Percentiles rank a stretch among this genome's conserved stretches.
These are phyloP conservation scores for Limnothrissa miodon DNA, from an alignment of 2,113 vertebrate genomes.

Conservation along the genomic window DNA sequence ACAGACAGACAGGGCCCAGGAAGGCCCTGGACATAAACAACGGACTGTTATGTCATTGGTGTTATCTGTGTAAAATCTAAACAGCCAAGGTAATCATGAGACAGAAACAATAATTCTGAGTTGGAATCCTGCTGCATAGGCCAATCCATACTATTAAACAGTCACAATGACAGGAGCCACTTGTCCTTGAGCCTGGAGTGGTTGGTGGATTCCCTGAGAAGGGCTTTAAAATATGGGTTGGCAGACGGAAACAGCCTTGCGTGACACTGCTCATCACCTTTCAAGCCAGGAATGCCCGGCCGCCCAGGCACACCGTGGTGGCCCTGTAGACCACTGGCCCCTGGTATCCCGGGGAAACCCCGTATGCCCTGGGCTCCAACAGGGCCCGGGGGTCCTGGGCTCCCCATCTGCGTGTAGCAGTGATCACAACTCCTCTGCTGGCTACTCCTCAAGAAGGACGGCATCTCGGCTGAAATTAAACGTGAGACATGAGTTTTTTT, in stretches of 20 bases:
- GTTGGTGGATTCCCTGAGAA: not conserved
- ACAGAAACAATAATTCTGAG: slow-evolving; percentile 11
- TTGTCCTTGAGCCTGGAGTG: not conserved
- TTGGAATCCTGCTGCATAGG: not conserved
- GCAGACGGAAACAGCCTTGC: not conserved
- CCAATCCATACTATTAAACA: slow-evolving; percentile 9
- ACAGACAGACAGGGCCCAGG: not conserved
- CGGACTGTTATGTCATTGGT: slow-evolving; percentile 9
- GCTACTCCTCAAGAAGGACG: slow-evolving; percentile 77
- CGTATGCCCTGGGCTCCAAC: slow-evolving; percentile 79
- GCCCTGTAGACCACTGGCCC: slow-evolving; percentile 80
- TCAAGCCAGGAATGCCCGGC: slow-evolving; percentile 81
- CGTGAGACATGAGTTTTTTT: slow-evolving; percentile 38
- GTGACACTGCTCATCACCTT: slow-evolving; percentile 73
- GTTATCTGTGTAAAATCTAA: not conserved
- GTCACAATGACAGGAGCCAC: slow-evolving; percentile 9
- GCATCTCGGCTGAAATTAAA: slow-evolving; percentile 78
- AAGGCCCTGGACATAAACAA: not conserved
- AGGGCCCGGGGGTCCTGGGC: slow-evolving; percentile 81
- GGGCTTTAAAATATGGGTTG: not conserved
- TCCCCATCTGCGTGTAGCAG: slow-evolving; percentile 76
- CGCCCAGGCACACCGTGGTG: slow-evolving; percentile 77
- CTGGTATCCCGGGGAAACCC: slow-evolving; percentile 83
- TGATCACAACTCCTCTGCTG: slow-evolving; percentile 80
- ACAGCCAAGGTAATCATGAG: not conserved